Evolutionary conservation across 2,888 invertebrate species (phyloP).

Genomic region (Aphodius granarius): DNA sequence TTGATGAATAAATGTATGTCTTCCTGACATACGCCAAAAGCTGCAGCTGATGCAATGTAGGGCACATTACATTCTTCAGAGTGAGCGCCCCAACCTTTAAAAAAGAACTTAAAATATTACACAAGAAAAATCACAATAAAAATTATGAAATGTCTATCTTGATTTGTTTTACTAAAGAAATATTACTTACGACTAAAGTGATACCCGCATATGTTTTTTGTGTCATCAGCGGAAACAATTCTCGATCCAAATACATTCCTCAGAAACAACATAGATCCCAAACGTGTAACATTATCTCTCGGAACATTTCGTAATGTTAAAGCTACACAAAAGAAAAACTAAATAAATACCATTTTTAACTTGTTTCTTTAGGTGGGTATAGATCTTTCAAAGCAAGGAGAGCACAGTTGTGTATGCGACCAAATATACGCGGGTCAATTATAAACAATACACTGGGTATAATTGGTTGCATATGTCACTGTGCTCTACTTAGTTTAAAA

Average conservation of each 20-base stretch:
- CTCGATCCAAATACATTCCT: constrained; percentile 74
- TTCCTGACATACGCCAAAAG: constrained; percentile 65
- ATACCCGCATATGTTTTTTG: constrained; percentile 59
- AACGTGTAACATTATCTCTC: constrained; percentile 58
- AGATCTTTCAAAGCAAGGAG: too few relatives aligned
- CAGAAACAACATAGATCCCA: constrained; percentile 74
- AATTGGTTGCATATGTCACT: too few relatives aligned
- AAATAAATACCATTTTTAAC: too few relatives aligned
- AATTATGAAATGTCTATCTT: too few relatives aligned
- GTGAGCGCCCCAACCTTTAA: constrained; percentile 73
- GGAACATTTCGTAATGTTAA: constrained; percentile 54
- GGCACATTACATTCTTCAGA: constrained; percentile 60
- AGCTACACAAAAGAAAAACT: constrained; percentile 43
- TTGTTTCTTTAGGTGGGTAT: too few relatives aligned
- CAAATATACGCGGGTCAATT: too few relatives aligned
- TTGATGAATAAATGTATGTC: constrained; percentile 72
- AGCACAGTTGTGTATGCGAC: too few relatives aligned
- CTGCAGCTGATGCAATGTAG: constrained; percentile 76
- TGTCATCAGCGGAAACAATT: constrained; percentile 59
- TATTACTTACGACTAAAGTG: not conserved
- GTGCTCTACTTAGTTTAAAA: too few relatives aligned
- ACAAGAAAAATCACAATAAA: too few relatives aligned
- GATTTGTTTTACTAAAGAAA: not conserved
- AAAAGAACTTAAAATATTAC: too few relatives aligned
- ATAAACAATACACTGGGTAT: too few relatives aligned